Evolutionary conservation across 2,888 invertebrate species (phyloP).

Genomic region (Pycnomerus fuliginosus): DNA sequence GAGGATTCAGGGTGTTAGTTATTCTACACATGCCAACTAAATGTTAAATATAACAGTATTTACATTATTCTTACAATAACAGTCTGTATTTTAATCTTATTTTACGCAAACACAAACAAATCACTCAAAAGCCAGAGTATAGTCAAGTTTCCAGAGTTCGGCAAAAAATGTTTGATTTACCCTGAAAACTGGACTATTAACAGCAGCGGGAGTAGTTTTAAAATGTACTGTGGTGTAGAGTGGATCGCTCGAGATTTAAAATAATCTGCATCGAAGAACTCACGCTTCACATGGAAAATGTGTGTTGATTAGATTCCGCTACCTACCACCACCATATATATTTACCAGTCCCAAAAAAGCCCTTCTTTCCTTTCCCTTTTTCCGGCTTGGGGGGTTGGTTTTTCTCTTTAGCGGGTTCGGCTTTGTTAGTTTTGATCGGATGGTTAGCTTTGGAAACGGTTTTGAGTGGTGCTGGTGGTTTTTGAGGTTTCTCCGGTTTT

Average conservation of each 20-base stretch:
- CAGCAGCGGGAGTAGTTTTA: constrained; percentile 33
- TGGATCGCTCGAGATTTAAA: constrained; percentile 29
- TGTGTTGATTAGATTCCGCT: constrained; percentile 40
- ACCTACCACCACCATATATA: constrained; percentile 78
- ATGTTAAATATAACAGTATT: constrained; percentile 32
- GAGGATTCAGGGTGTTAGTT: constrained; percentile 32
- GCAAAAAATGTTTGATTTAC: too few species aligned
- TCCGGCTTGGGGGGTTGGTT: constrained; percentile 59
- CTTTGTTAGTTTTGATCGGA: constrained; percentile 33
- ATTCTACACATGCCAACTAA: too few species aligned
- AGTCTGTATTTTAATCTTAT: too few species aligned
- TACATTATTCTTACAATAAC: too few species aligned
- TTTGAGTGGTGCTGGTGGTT: constrained; percentile 50
- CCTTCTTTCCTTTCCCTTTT: constrained; percentile 69
- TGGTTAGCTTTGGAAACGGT: constrained; percentile 45
- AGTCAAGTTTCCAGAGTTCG: too few species aligned
- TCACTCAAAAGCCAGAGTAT: constrained; percentile 42
- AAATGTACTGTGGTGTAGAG: constrained; percentile 23
- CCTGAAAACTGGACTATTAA: too few species aligned
- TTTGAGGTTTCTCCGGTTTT: too few species aligned
- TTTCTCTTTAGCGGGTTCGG: constrained; percentile 33
- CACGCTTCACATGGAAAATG: constrained; percentile 46
- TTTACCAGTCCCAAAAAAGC: constrained; percentile 84
- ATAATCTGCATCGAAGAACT: constrained; percentile 38
- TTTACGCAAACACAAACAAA: constrained; percentile 28